Base-by-base conservation (phyloP, 2,113 vertebrate species). In the Tylochromis polylepis region DNA sequence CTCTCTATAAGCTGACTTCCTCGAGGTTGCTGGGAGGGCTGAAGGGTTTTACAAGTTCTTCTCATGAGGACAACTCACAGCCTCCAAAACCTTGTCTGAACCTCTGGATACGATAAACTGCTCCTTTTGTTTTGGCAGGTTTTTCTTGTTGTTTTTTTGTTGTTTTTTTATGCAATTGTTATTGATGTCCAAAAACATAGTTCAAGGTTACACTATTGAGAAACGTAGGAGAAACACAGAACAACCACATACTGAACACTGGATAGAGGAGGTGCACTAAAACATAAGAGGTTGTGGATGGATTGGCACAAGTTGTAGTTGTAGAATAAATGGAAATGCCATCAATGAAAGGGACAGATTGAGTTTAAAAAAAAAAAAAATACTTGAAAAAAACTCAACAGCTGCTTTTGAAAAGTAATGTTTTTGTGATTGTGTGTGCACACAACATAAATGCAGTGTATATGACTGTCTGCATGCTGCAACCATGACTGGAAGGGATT, bases 21-120 rank as follows among this genome's bases (percentile, higher is more conserved):
- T 83, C 34, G 22, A 82, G 84, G 86, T 92, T 56, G 58, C 49
- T 88, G 81, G 9, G 56, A 87, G 18, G 70, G 51, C 77, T 82
- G 77, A 91, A 87, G 24, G 86, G 65, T 89, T 95, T 93, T 60
- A 49, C 91, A 93, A 88, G 88, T 77, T 62, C 79, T 22, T 84
- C 89, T 91, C 84, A 34, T 9, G 67, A 91, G 2, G 31, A 14
- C 20, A 0, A 79, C 67, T 5, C 18, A 4, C 29, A 34, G 29
- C 43, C 89, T 81, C 67, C 24, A 83, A 92, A 82, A 90, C 75
- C 62, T 36, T 84, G 86, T 82, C 86, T 85, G 53, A 80, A 82
- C 79, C 85, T 53, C 58, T 36, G 29, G 79, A 81, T 80, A 60
- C 34, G 14, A 91, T 79, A 75, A 88, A 87, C 43, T 18, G 67